Conservation (phyloP, 1,140 invertebrate species). For the Mylabris phalerata region DNA sequence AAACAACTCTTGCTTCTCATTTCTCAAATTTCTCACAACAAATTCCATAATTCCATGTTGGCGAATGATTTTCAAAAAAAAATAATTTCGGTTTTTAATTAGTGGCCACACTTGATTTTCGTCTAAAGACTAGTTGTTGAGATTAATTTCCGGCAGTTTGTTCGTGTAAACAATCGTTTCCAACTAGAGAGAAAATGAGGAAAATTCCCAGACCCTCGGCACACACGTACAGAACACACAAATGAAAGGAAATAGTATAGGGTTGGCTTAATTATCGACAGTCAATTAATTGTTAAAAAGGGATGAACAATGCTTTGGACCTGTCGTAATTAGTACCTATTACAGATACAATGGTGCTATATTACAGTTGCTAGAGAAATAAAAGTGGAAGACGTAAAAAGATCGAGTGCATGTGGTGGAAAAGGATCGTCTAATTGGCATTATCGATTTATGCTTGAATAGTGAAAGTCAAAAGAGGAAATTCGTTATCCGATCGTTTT, state of each 20-base stretch:
- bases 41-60: constrained; percentile 12
- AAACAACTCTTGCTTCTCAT: constrained; percentile 28
- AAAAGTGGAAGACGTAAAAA: no score
- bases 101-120: no score
- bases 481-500: no score
- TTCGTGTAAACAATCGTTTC: no score
- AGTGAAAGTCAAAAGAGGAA: no score
- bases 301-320: constrained; percentile 25
- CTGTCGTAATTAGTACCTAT: constrained; percentile 34
- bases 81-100: background rate
- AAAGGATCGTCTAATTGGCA: constrained; percentile 1
- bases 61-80: no score
- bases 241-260: constrained; percentile 2
- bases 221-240: background rate
- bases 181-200: no score
- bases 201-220: no score
- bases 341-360: constrained; percentile 18
- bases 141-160: no score
- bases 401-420: background rate
- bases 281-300: constrained; percentile 41
- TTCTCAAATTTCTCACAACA: constrained; percentile 6
- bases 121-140: no score
- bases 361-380: background rate
- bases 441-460: constrained; percentile 1
- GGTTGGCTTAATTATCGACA: constrained; percentile 41